Evolutionary conservation across 1,140 invertebrate species (phyloP), one percentile per base, ranked within the genome.

Genomic region (Anastatus disparis): DNA sequence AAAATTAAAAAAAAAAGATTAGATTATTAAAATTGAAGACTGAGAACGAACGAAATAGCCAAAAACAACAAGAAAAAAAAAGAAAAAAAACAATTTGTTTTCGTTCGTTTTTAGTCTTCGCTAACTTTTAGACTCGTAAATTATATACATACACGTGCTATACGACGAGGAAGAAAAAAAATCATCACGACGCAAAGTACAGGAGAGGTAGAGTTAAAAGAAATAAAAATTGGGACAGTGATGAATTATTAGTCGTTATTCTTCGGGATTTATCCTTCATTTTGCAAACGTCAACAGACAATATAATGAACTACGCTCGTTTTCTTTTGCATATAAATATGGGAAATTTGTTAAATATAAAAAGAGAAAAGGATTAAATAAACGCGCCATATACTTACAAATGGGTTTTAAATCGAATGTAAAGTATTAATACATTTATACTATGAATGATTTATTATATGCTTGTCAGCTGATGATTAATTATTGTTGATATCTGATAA

Each of bases 141-240:
- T 27, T 61, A 22, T 3, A 42, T n/a, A 35, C 31, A 10, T 27
- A 42, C 17, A 6, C 31, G 15, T 9, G 15, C 26, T 35, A 10
- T 40, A 17, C 58, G 69, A 27, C 56, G 29, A 50, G 68, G 69
- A 61, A 61, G 70, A 55, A 75, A 75, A 67, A 75, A 76, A 73
- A 62, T 75, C 69, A 64, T n/a, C 61, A 27, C n/a, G n/a, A n/a
- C 24, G 40, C 59, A 46, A n/a, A n/a, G n/a, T n/a, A n/a, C n/a
- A n/a, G n/a, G n/a, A n/a, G n/a, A n/a, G n/a, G n/a, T n/a, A n/a
- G n/a, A n/a, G n/a, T n/a, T n/a, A n/a, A n/a, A n/a, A n/a, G n/a
- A n/a, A n/a, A n/a, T n/a, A n/a, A n/a, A n/a, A n/a, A 27, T n/a
- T 35, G 42, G 13, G 17, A 27, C 56, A 61, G 46, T 53, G 24